phyloP scores from a whole-genome alignment of 2,113 vertebrate genomes.

The Dunckerocampus dactyliophorus region DNA sequence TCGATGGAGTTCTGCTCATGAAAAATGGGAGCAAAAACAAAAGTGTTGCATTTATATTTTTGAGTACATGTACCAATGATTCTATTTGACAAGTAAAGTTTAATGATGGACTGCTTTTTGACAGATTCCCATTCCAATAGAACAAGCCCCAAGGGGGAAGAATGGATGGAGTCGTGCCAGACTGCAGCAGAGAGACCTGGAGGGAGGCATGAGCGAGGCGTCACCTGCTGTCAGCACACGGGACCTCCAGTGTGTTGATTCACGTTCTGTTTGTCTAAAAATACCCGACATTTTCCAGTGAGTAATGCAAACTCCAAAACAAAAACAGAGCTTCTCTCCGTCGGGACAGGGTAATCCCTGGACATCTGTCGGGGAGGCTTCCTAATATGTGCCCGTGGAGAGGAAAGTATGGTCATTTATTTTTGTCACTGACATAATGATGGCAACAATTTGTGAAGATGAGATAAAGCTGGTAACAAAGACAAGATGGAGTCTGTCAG shows the following conservation, averaged over 20 bases:
- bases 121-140: constrained; percentile 1
- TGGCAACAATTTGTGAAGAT: constrained; percentile 11
- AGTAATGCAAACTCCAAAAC: constrained; percentile 38
- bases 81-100: background rate
- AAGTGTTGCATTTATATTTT: too few species aligned
- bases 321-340: constrained; percentile 30
- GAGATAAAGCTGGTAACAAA: constrained; percentile 8
- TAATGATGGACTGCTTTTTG: background rate
- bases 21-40: background rate
- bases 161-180: constrained; percentile 12
- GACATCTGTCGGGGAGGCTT: constrained; percentile 54
- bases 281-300: constrained; percentile 46
- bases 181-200: constrained; percentile 6
- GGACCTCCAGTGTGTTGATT: constrained; percentile 19
- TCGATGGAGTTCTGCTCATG: too few species aligned
- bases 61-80: too few species aligned
- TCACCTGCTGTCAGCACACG: constrained; percentile 35
- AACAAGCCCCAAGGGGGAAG: background rate
- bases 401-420: constrained; percentile 50
- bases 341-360: constrained; percentile 56
- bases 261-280: constrained; percentile 41
- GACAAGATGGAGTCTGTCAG: background rate
- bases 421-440: constrained; percentile 40
- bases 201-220: constrained; percentile 16
- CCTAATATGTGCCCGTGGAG: constrained; percentile 48